Percentiles rank a stretch among this genome's conserved stretches.
These are phyloP conservation scores for Drosophila robusta DNA, from an alignment of 2,888 invertebrate genomes.

Conservation along the genomic window DNA sequence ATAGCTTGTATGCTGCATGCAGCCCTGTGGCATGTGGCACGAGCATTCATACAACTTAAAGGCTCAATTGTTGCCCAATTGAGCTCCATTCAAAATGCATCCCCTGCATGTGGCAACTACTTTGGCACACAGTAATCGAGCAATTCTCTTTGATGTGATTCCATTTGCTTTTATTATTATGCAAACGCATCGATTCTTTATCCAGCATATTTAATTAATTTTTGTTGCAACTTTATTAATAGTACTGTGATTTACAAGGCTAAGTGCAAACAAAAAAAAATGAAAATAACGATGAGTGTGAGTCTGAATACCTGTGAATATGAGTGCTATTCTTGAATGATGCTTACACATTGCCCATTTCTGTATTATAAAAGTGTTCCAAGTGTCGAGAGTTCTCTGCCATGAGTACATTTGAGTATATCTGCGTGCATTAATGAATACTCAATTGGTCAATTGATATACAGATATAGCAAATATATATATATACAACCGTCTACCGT, in stretches of 20 bases:
- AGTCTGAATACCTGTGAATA: neutral
- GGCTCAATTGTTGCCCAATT: constrained; percentile 6
- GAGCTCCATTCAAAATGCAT: neutral
- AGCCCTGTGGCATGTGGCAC: constrained; percentile 5
- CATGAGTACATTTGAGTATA: neutral
- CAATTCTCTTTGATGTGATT: constrained; percentile 8
- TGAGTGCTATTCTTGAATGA: constrained; percentile 8
- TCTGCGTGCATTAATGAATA: neutral
- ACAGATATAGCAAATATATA: too few species aligned
- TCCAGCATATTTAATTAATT: too few species aligned
- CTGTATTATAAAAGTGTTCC: constrained; percentile 11
- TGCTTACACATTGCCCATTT: constrained; percentile 6
- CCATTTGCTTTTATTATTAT: neutral
- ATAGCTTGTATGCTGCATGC: constrained; percentile 7
- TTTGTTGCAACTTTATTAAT: too few species aligned
- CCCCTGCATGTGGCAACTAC: neutral
- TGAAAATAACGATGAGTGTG: neutral
- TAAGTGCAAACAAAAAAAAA: too few species aligned
- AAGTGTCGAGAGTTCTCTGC: constrained; percentile 9
- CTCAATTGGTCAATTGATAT: too few species aligned
- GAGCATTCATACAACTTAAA: neutral
- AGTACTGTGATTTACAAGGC: too few species aligned
- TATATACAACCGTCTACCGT: too few species aligned
- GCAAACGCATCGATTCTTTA: neutral
- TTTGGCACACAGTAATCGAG: constrained; percentile 4